Evolutionary conservation across 2,113 vertebrate species (phyloP).

Genomic region (Pterocles gutturalis): DNA sequence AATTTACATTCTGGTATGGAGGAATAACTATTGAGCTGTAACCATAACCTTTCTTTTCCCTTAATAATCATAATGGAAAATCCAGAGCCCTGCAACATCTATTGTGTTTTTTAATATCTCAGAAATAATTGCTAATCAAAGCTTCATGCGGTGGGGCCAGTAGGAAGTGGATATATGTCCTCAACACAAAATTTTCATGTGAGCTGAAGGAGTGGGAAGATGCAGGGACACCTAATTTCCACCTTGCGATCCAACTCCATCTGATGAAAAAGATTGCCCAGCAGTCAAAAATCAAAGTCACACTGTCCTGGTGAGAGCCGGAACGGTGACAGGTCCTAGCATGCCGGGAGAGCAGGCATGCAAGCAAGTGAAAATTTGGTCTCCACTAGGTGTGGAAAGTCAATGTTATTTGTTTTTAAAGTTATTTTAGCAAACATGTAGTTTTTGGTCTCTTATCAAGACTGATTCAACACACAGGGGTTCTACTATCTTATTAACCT

Average conservation of each 20-base stretch:
- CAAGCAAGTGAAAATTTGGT: slow-evolving; percentile 81
- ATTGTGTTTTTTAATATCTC: slow-evolving; percentile 72
- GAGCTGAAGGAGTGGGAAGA: slow-evolving; percentile 75
- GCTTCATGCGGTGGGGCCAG: slow-evolving; percentile 15
- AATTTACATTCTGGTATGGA: background rate
- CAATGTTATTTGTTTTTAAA: slow-evolving; percentile 72
- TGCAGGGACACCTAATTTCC: slow-evolving; percentile 87
- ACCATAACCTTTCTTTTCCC: background rate
- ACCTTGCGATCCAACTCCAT: slow-evolving; percentile 82
- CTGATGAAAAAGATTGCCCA: slow-evolving; percentile 87
- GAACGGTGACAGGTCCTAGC: slow-evolving; percentile 74
- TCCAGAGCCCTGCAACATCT: slow-evolving; percentile 54
- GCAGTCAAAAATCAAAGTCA: slow-evolving; percentile 81
- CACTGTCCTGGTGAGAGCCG: slow-evolving; percentile 67
- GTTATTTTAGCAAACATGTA: slow-evolving; percentile 70
- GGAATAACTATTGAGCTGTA: slow-evolving; percentile 28
- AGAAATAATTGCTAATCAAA: slow-evolving; percentile 78
- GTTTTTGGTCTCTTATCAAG: slow-evolving; percentile 45
- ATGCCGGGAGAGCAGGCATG: slow-evolving; percentile 73
- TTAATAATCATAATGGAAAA: slow-evolving; percentile 36
- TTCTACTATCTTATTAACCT: slow-evolving; percentile 59
- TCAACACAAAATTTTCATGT: slow-evolving; percentile 65
- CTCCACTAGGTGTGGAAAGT: slow-evolving; percentile 78
- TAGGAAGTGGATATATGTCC: slow-evolving; percentile 53
- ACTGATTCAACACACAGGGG: background rate